A percentile compares a stretch with the other conserved stretches of the same genome.
These are phyloP conservation scores for Drosophila yakuba DNA, from an alignment of 1,140 invertebrate genomes.

Conservation along the genomic window DNA sequence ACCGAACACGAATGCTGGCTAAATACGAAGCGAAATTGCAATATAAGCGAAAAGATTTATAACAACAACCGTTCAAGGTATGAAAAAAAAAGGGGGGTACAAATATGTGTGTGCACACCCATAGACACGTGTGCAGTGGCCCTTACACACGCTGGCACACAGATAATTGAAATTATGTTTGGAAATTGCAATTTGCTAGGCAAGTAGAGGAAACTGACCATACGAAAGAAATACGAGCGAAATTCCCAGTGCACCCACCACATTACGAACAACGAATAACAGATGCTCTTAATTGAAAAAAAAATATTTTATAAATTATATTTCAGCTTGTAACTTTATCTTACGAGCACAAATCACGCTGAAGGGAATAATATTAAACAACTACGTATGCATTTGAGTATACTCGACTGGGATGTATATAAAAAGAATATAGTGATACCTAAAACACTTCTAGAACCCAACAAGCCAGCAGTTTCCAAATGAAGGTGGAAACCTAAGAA, in stretches of 20 bases:
- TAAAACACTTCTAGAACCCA: neutral
- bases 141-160: slow-evolving; percentile 23
- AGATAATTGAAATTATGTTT: slow-evolving; percentile 66
- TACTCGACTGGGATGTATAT: neutral
- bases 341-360: no score
- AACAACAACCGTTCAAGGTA: slow-evolving; percentile 9
- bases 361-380: no score
- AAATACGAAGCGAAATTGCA: slow-evolving; percentile 39
- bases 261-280: slow-evolving; percentile 5
- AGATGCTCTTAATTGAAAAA: neutral
- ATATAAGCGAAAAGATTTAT: slow-evolving; percentile 46
- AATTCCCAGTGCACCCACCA: slow-evolving; percentile 3
- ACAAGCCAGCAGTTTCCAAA: slow-evolving; percentile 1
- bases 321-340: no score
- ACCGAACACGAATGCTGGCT: slow-evolving; percentile 29
- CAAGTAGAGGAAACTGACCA: slow-evolving; percentile 12
- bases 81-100: neutral
- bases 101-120: slow-evolving; percentile 14
- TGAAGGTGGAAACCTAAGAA: neutral
- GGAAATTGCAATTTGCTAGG: slow-evolving; percentile 44
- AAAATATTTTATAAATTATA: no score
- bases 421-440: slow-evolving; percentile 13
- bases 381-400: neutral
- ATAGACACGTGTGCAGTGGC: slow-evolving; percentile 22
- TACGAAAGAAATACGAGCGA: slow-evolving; percentile 7